A percentile compares a stretch with the other conserved stretches of the same genome.
These are phyloP conservation scores for Pseudolaguvia tuberculata DNA, from an alignment of 2,113 vertebrate species.

Conservation along the genomic window DNA sequence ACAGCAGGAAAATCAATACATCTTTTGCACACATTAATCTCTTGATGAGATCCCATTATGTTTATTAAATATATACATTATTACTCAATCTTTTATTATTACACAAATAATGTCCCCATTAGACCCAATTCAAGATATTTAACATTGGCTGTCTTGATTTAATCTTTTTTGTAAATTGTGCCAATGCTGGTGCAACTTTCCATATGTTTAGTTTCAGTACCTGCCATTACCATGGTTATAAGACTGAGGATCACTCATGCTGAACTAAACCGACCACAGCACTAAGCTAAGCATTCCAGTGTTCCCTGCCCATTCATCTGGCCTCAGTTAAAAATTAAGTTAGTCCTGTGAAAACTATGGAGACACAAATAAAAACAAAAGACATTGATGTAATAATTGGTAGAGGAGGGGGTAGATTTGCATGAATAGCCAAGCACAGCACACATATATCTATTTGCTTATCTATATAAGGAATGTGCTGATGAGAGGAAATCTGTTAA, in stretches of 20 bases:
- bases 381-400: neutral
- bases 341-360: slow-evolving; percentile 21
- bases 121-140: too few species aligned
- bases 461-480: slow-evolving; percentile 19
- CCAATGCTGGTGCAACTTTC: slow-evolving; percentile 6
- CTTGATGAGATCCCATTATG: too few species aligned
- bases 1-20: too few species aligned
- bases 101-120: too few species aligned
- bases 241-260: slow-evolving; percentile 45
- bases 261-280: slow-evolving; percentile 57
- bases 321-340: slow-evolving; percentile 65
- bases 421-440: slow-evolving; percentile 11
- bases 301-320: slow-evolving; percentile 58
- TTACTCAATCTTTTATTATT: too few species aligned
- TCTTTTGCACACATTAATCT: too few species aligned
- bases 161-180: slow-evolving; percentile 14
- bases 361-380: slow-evolving; percentile 16
- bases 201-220: slow-evolving; percentile 9
- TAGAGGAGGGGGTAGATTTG: slow-evolving; percentile 2
- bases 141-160: neutral
- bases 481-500: slow-evolving; percentile 24
- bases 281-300: slow-evolving; percentile 36
- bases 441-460: neutral
- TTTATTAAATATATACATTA: too few species aligned
- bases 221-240: slow-evolving; percentile 44